These are phyloP conservation scores for Nephotettix cincticeps DNA, from an alignment of 1,140 invertebrate genomes.

Conservation along the genomic window DNA sequence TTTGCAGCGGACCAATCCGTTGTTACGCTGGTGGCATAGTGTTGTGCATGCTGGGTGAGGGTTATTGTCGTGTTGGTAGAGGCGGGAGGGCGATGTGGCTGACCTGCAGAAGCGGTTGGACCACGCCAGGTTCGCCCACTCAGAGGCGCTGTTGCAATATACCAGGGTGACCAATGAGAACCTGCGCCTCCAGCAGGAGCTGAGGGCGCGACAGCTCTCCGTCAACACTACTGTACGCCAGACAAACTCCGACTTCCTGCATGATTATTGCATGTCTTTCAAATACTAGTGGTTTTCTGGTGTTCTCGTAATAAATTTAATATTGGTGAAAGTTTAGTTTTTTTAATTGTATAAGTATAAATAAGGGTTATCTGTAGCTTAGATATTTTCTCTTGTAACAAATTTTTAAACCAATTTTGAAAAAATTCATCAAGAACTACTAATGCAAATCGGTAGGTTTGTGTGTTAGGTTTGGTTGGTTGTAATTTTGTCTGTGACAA, in stretches of 20 bases:
- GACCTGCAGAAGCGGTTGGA: constrained; percentile 49
- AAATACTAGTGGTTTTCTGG: constrained; percentile 2
- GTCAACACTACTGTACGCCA: constrained; percentile 8
- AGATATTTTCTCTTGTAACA: too few relatives aligned
- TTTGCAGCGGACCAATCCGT: too few relatives aligned
- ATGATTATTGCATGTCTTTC: constrained; percentile 38
- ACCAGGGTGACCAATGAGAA: constrained; percentile 64
- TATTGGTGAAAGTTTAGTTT: too few relatives aligned
- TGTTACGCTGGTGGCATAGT: constrained; percentile 24
- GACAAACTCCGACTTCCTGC: constrained; percentile 6
- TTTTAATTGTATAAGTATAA: too few relatives aligned
- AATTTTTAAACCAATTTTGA: too few relatives aligned
- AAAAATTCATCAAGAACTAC: too few relatives aligned
- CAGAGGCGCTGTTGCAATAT: constrained; percentile 60
- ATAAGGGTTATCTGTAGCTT: too few relatives aligned
- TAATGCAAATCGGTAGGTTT: too few relatives aligned
- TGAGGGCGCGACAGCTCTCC: constrained; percentile 32
- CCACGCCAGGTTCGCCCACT: constrained; percentile 53
- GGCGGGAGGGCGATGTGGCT: constrained; percentile 23
- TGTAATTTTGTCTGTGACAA: too few relatives aligned
- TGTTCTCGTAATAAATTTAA: too few relatives aligned
- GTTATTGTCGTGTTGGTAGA: constrained; percentile 52
- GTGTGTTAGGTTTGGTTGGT: too few relatives aligned
- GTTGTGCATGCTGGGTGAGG: constrained; percentile 39
- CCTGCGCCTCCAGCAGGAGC: constrained; percentile 51